Evolutionary conservation across 1,140 invertebrate species (phyloP).

Genomic region (Drosophila guanche): DNA sequence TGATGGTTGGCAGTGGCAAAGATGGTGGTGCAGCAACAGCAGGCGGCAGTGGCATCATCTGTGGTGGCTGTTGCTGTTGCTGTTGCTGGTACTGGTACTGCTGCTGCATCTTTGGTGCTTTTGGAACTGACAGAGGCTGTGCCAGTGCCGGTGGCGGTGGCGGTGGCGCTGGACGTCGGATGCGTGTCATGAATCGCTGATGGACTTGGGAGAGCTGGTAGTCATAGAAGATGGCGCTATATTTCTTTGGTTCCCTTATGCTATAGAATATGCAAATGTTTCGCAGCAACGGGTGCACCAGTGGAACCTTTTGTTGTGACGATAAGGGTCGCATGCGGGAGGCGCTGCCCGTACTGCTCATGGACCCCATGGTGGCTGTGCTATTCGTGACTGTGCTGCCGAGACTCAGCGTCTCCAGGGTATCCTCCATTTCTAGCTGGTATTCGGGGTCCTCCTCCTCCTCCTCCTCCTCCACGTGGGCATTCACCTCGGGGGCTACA

Average conservation of each 20-base stretch:
- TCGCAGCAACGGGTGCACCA: conserved; percentile 64
- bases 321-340: conserved; percentile 9
- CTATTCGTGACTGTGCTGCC: conserved; percentile 78
- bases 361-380: conserved; percentile 68
- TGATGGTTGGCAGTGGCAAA: conserved; percentile 11
- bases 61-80: background rate
- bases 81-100: background rate
- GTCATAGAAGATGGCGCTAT: conserved; percentile 75
- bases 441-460: background rate
- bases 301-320: background rate
- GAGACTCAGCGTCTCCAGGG: conserved; percentile 52
- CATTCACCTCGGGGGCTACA: background rate
- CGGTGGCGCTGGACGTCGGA: conserved; percentile 51
- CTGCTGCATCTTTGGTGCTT: background rate
- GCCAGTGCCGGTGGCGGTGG: conserved; percentile 3
- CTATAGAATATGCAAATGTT: conserved; percentile 78
- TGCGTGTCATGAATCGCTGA: conserved; percentile 64
- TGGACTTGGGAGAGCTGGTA: conserved; percentile 65
- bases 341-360: conserved; percentile 50
- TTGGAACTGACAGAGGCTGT: no score
- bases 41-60: background rate
- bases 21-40: background rate
- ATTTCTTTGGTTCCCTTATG: conserved; percentile 62
- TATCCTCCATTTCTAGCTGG: background rate
- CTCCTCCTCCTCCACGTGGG: background rate